Evolutionary conservation across 2,888 invertebrate genomes (phyloP), one percentile per base, ranked within the genome.

Genomic region (Polymixis flavicincta): DNA sequence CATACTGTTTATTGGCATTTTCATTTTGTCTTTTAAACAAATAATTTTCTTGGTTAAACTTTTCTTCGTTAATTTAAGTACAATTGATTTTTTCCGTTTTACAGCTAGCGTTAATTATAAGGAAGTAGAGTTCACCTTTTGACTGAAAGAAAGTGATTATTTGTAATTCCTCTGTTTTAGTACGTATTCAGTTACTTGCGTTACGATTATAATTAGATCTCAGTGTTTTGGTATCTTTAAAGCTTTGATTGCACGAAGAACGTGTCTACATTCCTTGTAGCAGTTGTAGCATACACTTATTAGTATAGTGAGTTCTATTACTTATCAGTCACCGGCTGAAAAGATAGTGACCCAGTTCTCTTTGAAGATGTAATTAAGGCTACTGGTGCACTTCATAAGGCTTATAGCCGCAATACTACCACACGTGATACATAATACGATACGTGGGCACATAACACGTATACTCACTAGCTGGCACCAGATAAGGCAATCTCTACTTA

Each of bases 361-460:
- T 25, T 50, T 17, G 14, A 22, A 72, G 71, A 48, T 48, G 32
- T 14, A 61, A 19, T 37, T 28, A 63, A 61, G 37, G 3, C 19
- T 55, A 4, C 54, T 64, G 17, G n/a, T 64, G 17, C 8, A 55
- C 25, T 25, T 28, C 19, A 37, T 59, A 25, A 14, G 13, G 17
- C 52, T 76, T 76, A 64, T 57, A 50, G 50, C 32, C 22, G 50
- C 54, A 61, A 63, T 50, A 42, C 52, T 57, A 64, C n/a, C 37
- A 54, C 37, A 50, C 32, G 19, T 14, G 65, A 25, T 14, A 65
- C 42, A 17, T 54, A 78, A 42, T 22, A 42, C 25, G 28, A 50
- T 17, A 22, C n/a, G 54, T 17, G 54, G 9, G 14, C 32, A 57
- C 13, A 70, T 63, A 76, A 50, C 22, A 50, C 54, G 11, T 19